Base-by-base conservation (phyloP, 2,113 vertebrate genomes). In the Pheucticus melanocephalus region DNA sequence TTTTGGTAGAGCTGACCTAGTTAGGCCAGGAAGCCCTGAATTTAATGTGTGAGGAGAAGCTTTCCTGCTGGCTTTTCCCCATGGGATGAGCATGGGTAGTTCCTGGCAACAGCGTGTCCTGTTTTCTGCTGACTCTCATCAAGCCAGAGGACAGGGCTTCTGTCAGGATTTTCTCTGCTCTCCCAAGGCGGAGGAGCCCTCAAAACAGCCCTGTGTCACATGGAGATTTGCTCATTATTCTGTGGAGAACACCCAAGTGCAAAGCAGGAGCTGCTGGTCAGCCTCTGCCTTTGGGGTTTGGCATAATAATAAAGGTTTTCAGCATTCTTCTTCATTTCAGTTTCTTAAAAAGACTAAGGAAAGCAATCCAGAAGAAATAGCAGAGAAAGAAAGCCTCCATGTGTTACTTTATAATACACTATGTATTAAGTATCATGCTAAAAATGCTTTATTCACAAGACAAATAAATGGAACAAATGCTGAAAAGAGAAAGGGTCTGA, bases 1-100 rank as follows among this genome's bases (percentile, higher is more conserved):
- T 90, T 95, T 91, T 80, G 72, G 66, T 39, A 40, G 82, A 59
- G 50, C 39, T 92, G 95, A 94, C 95, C 93, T 92, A 77, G 71
- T 90, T 93, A 91, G 87, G 47, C 40, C 47, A 82, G 66, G 64
- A n/a, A 92, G 70, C 39, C 66, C 30, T 91, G 63, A 81, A 51
- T 63, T 80, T 82, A 47, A 44, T 69, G 35, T 13, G 25, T 0
- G 0, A 90, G 90, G 54, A 79, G 48, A 39, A 91, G 45, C 11
- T 66, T 39, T 77, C 63, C 75, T 94, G 42, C 61, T 92, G 84
- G 21, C 33, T 90, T 79, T 92, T 82, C 66, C 59, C 64, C 0
- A 3, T 14, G 57, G 79, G 70, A 65, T 35, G 65, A 80, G 40
- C 45, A 10, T 7, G 33, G 51, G 8, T 25, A 69, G 53, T 30